Conservation (phyloP, 2,888 invertebrate species). For the Steromphala cineraria region DNA sequence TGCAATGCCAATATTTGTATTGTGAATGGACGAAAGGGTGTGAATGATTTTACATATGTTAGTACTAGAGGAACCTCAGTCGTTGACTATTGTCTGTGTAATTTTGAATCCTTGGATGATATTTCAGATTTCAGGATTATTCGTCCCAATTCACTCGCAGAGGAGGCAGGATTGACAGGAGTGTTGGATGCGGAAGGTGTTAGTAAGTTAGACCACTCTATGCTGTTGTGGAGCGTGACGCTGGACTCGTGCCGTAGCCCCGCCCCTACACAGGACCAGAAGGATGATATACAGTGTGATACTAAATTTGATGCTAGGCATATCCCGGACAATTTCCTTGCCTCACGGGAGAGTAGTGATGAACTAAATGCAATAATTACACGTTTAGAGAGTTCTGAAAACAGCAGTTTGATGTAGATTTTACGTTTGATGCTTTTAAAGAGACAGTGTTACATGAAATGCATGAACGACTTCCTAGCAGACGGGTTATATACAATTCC, state of each 20-base stretch:
- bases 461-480: not conserved
- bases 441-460: too few species aligned
- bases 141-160: not conserved
- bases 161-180: not conserved
- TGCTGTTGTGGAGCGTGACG: not conserved
- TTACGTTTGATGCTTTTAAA: too few species aligned
- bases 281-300: too few species aligned
- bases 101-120: not conserved
- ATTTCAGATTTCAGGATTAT: not conserved
- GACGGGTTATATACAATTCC: not conserved
- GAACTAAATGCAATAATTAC: not conserved
- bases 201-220: not conserved
- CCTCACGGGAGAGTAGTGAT: not conserved
- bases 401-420: not conserved
- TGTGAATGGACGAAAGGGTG: not conserved
- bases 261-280: too few species aligned
- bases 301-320: not conserved
- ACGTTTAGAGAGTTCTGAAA: not conserved
- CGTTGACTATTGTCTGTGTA: not conserved
- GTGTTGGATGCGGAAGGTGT: not conserved
- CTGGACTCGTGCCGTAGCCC: too few species aligned
- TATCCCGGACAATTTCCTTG: not conserved
- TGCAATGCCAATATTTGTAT: not conserved
- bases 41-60: not conserved
- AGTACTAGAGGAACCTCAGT: not conserved